Conservation (phyloP, 1,140 invertebrate species). For the Pomacea maculata region DNA sequence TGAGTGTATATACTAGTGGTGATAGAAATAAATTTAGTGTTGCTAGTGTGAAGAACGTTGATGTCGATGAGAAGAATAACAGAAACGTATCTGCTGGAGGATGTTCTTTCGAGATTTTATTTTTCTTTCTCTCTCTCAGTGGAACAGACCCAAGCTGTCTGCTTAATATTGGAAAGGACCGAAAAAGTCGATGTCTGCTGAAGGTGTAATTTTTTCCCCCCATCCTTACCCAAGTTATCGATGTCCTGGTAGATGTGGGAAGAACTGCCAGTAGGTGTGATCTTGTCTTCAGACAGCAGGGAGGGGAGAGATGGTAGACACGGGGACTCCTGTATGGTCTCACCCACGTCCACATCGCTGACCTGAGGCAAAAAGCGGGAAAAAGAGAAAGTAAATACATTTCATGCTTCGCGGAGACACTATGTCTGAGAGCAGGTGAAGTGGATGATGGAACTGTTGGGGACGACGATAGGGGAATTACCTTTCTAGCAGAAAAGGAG, state of each 20-base stretch:
- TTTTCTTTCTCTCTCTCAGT: too few relatives aligned
- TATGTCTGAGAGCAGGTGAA: conserved; percentile 8
- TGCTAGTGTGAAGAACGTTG: too few relatives aligned
- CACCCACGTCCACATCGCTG: neutral
- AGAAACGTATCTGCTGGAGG: too few relatives aligned
- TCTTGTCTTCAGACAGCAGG: neutral
- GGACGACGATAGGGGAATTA: neutral
- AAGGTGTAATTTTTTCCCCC: too few relatives aligned
- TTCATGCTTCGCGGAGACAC: neutral
- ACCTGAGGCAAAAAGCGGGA: neutral
- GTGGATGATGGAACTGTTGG: neutral
- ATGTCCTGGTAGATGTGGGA: conserved; percentile 21
- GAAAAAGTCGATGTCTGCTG: too few relatives aligned
- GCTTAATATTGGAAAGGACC: too few relatives aligned
- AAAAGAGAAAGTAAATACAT: neutral
- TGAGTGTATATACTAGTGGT: too few relatives aligned
- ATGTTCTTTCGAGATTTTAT: too few relatives aligned
- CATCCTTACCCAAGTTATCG: neutral
- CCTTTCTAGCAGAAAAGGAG: conserved; percentile 16
- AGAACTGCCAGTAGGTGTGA: neutral
- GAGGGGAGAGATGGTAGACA: neutral
- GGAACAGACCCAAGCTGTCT: too few relatives aligned
- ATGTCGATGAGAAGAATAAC: too few relatives aligned
- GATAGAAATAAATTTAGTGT: too few relatives aligned
- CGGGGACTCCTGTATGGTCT: conserved; percentile 3